phyloP scores from a whole-genome alignment of 2,888 invertebrate species.

The Bombylius major region DNA sequence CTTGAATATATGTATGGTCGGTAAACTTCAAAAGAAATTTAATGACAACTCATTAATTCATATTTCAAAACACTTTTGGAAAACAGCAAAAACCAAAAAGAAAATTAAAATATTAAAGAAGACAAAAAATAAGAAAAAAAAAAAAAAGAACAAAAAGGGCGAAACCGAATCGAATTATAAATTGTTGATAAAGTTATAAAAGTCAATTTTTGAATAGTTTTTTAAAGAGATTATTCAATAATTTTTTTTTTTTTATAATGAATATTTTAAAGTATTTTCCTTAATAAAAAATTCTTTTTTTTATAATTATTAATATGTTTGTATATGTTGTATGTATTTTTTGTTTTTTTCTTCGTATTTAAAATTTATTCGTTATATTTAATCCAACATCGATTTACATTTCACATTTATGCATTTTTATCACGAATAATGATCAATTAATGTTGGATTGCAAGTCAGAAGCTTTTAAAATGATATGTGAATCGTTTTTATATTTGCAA shows the following conservation, averaged over 20 bases:
- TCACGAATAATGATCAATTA: too few species aligned
- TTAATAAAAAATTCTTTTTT: neutral
- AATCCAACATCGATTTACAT: too few species aligned
- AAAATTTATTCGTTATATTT: too few species aligned
- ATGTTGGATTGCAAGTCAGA: too few species aligned
- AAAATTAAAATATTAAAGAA: neutral
- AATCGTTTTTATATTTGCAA: too few species aligned
- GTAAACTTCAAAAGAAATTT: neutral
- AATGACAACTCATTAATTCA: neutral
- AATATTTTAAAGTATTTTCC: neutral
- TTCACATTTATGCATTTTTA: too few species aligned
- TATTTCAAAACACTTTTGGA: neutral
- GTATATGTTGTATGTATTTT: too few species aligned
- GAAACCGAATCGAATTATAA: slow-evolving; percentile 1
- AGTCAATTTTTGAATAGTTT: slow-evolving; percentile 1
- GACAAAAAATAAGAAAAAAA: too few species aligned
- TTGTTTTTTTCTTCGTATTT: too few species aligned
- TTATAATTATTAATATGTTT: too few species aligned
- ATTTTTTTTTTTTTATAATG: neutral
- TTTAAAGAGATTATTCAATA: slow-evolving; percentile 5
- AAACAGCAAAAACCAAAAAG: neutral
- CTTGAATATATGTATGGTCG: neutral
- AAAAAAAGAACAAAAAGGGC: too few species aligned
- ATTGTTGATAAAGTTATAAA: slow-evolving; percentile 7
- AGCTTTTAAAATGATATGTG: too few species aligned